Evolutionary conservation across 92 coral and sea anemone species (phyloP).

Genomic region (Zoanthus sociatus): DNA sequence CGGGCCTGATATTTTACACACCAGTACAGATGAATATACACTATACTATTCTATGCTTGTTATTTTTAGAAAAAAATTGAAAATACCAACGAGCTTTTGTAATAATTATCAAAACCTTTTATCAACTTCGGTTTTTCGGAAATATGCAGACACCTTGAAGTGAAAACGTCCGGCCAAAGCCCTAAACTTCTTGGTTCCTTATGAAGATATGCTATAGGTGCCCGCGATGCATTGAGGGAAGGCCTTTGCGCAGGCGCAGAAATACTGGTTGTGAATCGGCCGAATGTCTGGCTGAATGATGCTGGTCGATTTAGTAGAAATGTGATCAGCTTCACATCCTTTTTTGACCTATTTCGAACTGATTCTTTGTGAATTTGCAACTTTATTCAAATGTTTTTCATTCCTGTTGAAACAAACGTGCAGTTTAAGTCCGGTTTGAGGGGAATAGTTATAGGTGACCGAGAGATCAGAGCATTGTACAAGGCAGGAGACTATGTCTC

Average conservation of each 20-base stretch:
- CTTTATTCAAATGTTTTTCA: slow-evolving; percentile 74
- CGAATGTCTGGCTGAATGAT: slow-evolving; percentile 44
- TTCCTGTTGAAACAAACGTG: slow-evolving; percentile 50
- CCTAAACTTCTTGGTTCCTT: too few species aligned
- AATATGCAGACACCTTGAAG: too few species aligned
- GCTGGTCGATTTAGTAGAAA: slow-evolving; percentile 28
- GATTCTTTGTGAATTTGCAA: slow-evolving; percentile 42
- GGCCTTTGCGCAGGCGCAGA: slow-evolving; percentile 39
- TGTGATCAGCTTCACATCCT: background rate
- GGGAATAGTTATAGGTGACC: slow-evolving; percentile 4
- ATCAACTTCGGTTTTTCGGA: too few species aligned
- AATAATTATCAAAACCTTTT: too few species aligned
- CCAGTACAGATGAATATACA: too few species aligned
- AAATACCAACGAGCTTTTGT: too few species aligned
- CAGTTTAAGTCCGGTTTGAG: slow-evolving; percentile 18
- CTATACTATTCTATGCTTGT: too few species aligned
- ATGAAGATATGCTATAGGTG: background rate
- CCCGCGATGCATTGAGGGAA: slow-evolving; percentile 54
- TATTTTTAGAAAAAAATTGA: too few species aligned
- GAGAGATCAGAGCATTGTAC: slow-evolving; percentile 38
- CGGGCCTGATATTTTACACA: too few species aligned
- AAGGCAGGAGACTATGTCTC: slow-evolving; percentile 82
- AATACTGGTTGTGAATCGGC: slow-evolving; percentile 26
- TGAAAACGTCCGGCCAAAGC: too few species aligned
- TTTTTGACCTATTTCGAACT: slow-evolving; percentile 8